A percentile compares a stretch with the other conserved stretches of the same genome.
These are phyloP conservation scores for Agriopis leucophaearia DNA, from an alignment of 2,888 invertebrate species.

Conservation along the genomic window DNA sequence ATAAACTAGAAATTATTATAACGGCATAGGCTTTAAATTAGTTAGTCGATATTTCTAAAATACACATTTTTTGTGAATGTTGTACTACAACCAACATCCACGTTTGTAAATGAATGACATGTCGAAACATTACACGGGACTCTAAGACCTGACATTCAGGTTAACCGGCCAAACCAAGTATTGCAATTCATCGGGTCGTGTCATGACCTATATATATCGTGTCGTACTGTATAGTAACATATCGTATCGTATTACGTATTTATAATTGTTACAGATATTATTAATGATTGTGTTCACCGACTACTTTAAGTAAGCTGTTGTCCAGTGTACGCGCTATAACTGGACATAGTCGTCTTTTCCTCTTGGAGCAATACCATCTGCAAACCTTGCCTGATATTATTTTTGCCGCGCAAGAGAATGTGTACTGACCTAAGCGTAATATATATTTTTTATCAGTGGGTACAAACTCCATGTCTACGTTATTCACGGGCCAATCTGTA, in stretches of 20 bases:
- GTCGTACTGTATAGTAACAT: background rate
- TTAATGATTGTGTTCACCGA: slow-evolving; percentile 27
- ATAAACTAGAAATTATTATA: too few species aligned
- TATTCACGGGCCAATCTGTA: background rate
- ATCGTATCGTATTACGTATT: background rate
- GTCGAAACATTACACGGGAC: too few species aligned
- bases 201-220: too few species aligned
- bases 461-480: slow-evolving; percentile 15
- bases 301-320: background rate
- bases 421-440: slow-evolving; percentile 17
- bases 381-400: background rate
- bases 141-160: too few species aligned
- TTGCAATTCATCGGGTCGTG: too few species aligned
- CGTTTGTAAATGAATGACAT: too few species aligned
- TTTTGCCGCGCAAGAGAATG: slow-evolving; percentile 1
- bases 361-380: slow-evolving; percentile 28
- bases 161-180: too few species aligned
- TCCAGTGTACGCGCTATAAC: slow-evolving; percentile 11
- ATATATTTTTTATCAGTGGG: slow-evolving; percentile 15
- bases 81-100: too few species aligned
- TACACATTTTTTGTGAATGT: too few species aligned
- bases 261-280: background rate
- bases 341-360: slow-evolving; percentile 6
- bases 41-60: too few species aligned
- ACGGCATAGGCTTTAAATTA: too few species aligned